A percentile compares a stretch with the other conserved stretches of the same genome.
These are phyloP conservation scores for Aeoliscus strigatus DNA, from an alignment of 2,797 vertebrate genomes.

Conservation along the genomic window DNA sequence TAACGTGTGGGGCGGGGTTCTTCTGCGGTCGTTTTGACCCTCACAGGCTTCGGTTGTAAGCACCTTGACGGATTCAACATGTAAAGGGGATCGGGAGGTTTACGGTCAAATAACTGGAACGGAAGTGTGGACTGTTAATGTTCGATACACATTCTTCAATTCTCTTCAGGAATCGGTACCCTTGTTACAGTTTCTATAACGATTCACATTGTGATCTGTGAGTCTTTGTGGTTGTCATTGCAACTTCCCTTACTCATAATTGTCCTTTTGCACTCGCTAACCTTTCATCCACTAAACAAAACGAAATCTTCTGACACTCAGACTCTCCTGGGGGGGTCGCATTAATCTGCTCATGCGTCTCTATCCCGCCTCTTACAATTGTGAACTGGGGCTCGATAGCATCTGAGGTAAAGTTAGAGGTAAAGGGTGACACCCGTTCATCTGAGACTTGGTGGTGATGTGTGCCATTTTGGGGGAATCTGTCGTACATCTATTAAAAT, in stretches of 20 bases:
- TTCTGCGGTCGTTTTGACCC: slow-evolving; percentile 32
- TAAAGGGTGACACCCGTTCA: slow-evolving; percentile 71
- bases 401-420: slow-evolving; percentile 75
- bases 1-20: slow-evolving; percentile 19
- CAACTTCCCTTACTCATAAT: slow-evolving; percentile 54
- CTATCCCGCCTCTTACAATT: slow-evolving; percentile 3
- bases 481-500: slow-evolving; percentile 76
- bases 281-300: no score
- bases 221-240: slow-evolving; percentile 63
- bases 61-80: slow-evolving; percentile 61
- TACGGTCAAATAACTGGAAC: no score
- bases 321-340: no score
- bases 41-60: slow-evolving; percentile 60
- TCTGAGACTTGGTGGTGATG: slow-evolving; percentile 58
- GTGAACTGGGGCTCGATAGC: slow-evolving; percentile 58
- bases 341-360: no score
- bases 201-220: slow-evolving; percentile 50
- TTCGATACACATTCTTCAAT: slow-evolving; percentile 35
- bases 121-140: slow-evolving; percentile 37
- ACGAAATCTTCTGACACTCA: no score
- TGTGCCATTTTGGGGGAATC: slow-evolving; percentile 59
- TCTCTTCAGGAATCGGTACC: slow-evolving; percentile 19
- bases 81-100: no score
- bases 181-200: slow-evolving; percentile 43
- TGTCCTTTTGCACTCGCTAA: slow-evolving; percentile 53